Conservation (phyloP, 1,140 invertebrate species). For the Penaeus vannamei region DNA sequence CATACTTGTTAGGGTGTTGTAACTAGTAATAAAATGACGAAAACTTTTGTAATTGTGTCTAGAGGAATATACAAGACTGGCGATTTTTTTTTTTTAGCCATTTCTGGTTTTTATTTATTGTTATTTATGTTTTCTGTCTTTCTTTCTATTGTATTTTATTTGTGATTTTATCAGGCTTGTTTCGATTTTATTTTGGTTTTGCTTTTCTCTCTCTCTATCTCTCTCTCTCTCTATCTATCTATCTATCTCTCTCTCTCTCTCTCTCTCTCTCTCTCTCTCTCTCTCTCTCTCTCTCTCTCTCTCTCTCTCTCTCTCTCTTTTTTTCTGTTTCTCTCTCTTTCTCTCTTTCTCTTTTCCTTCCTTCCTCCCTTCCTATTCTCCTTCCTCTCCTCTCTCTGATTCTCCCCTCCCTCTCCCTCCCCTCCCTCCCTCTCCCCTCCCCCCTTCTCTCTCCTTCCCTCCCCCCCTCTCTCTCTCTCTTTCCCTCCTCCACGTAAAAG, state of each 20-base stretch:
- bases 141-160: background rate
- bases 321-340: background rate
- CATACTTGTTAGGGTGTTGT: too few species aligned
- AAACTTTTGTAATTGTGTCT: too few species aligned
- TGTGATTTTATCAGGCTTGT: too few species aligned
- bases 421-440: too few species aligned
- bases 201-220: background rate
- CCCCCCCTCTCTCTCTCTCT: background rate
- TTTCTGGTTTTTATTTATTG: too few species aligned
- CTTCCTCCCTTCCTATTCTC: background rate
- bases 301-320: background rate
- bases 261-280: background rate
- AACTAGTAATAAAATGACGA: too few species aligned
- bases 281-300: background rate
- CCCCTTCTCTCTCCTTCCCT: background rate
- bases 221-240: constrained; percentile 32
- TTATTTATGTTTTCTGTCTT: too few species aligned
- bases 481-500: background rate
- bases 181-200: background rate
- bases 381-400: background rate
- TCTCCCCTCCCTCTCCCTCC: background rate
- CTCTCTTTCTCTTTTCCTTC: too few species aligned
- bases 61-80: too few species aligned
- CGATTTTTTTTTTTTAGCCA: too few species aligned
- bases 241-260: constrained; percentile 18